Conservation (phyloP, 2,113 vertebrate genomes). For the Saguinus imperator region DNA sequence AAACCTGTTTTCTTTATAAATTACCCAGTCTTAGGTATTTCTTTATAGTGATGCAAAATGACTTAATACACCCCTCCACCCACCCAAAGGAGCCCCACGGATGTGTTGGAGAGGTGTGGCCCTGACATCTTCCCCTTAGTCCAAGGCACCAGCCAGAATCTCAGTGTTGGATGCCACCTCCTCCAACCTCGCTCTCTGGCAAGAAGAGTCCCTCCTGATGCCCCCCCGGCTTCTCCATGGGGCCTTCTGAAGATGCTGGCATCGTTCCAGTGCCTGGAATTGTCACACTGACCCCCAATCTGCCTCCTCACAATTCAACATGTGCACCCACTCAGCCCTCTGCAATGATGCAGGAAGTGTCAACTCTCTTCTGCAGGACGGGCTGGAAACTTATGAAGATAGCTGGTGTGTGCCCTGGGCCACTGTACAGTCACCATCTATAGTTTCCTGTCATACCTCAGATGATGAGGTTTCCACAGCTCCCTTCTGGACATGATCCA, state of each 20-base stretch:
- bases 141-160: no score
- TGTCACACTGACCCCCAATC: neutral
- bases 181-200: neutral
- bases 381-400: neutral
- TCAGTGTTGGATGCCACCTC: neutral
- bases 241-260: neutral
- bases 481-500: neutral
- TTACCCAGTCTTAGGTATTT: no score
- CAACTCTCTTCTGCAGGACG: neutral
- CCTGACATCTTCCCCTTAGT: neutral
- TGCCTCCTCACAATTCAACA: neutral
- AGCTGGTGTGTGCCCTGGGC: neutral
- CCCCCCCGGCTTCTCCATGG: neutral
- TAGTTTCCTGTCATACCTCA: neutral
- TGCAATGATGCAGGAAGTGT: neutral
- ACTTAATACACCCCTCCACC: neutral
- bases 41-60: no score
- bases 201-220: neutral
- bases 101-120: neutral
- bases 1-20: no score
- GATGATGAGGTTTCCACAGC: neutral
- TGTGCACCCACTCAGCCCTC: neutral
- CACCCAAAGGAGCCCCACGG: neutral
- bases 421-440: fast-evolving
- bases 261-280: neutral